Base-by-base conservation (phyloP, 2,113 vertebrate species). In the Lota lota region DNA sequence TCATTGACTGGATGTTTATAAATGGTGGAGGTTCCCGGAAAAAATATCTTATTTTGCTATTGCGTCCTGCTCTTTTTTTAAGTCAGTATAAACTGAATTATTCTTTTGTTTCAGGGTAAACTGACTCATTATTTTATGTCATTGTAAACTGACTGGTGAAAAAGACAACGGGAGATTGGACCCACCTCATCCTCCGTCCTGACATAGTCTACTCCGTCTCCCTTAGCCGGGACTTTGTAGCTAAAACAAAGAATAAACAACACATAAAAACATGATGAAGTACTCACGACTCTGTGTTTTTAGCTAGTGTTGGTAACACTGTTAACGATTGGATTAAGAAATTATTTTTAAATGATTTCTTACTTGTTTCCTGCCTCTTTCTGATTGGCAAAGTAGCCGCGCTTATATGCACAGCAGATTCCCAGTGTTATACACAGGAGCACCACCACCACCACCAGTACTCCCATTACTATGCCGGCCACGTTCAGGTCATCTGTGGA, bases 101-200 rank as follows among this genome's bases (percentile, higher is more conserved):
- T 33, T 33, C 28, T 33, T 33, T 33, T 33, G 7, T 5, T 4
- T 33, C 28, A 33, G 28, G 4, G 28, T 28, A 28, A 28, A 28
- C 28, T 5, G 28, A 33, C 28, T 33, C 40, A 8, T 47, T 47
- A 47, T 12, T 12, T 47, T 11, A 47, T 47, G 10, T 14, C 40
- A 47, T 10, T 47, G 40, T 47, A 12, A 47, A 11, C 40, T 11
- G 40, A 47, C 10, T 47, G 28, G 28, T 11, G 12, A 47, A 47
- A 47, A 47, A 47, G 40, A 47, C 40, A 47, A 14, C 7, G 12
- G 40, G 40, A 47, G 40, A 4, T 33, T 33, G 28, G 19, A 68
- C 83, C 85, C 87, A 99, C 97, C 95, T 98, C 97, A 20, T 98
- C 96, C 20, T 97, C 95, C 77, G 95, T 96, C 86, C 94, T 92